Evolutionary conservation across 2,113 vertebrate species (phyloP).

Genomic region (Probosciger aterrimus): DNA sequence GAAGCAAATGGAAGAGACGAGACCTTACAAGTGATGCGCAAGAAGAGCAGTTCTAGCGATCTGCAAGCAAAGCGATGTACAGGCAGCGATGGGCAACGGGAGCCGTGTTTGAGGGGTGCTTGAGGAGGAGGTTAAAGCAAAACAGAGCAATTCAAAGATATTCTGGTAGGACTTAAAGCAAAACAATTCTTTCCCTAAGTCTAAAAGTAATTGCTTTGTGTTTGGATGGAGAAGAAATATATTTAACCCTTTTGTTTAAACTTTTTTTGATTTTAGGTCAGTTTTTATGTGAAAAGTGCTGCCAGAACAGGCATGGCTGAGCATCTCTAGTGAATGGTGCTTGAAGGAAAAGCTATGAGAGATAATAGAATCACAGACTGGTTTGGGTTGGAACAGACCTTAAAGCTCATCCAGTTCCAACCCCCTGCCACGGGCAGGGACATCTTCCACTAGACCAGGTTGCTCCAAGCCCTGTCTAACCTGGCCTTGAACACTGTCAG

Average conservation of each 20-base stretch:
- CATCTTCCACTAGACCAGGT: background rate
- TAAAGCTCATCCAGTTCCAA: background rate
- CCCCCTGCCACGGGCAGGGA: background rate
- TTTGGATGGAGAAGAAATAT: background rate
- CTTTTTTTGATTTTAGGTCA: background rate
- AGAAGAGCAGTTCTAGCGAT: background rate
- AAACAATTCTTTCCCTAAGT: background rate
- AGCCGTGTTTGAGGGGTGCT: background rate
- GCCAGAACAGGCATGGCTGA: background rate
- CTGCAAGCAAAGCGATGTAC: background rate
- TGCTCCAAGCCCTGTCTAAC: background rate
- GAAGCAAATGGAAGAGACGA: slow-evolving; percentile 48
- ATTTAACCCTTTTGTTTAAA: background rate
- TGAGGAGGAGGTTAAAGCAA: background rate
- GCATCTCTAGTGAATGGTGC: background rate
- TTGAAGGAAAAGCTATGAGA: background rate
- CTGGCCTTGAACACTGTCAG: background rate
- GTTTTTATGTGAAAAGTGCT: background rate
- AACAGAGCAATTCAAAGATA: background rate
- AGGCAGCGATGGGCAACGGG: background rate
- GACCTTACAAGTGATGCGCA: background rate
- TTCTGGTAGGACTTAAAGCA: background rate
- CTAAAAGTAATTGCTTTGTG: background rate
- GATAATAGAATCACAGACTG: background rate
- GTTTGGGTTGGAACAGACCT: background rate